Conservation (phyloP, 2,797 vertebrate genomes). For the Pseudocheirus occidentalis region DNA sequence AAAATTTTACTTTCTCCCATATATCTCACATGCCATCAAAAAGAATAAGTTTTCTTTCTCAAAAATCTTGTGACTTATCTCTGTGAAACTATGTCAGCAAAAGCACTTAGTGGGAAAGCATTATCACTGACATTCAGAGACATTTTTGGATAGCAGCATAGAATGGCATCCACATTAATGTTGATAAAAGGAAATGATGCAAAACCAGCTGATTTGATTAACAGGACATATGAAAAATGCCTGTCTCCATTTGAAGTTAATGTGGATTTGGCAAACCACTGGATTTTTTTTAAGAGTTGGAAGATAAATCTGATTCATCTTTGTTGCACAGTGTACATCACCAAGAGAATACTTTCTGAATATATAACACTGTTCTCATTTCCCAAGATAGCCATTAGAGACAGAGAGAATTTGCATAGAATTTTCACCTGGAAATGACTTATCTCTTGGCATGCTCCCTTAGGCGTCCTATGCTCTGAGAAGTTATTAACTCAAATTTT, state of each 20-base stretch:
- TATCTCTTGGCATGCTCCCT: not conserved
- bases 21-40: conserved; percentile 72
- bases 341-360: not conserved
- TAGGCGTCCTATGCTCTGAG: not conserved
- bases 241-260: not conserved
- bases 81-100: conserved; percentile 51
- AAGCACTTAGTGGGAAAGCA: conserved; percentile 61
- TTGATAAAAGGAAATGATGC: conserved; percentile 61
- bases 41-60: conserved; percentile 62
- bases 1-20: conserved; percentile 57
- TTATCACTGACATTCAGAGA: conserved; percentile 77
- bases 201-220: conserved; percentile 63
- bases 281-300: not conserved
- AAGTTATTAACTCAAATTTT: not conserved
- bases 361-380: not conserved
- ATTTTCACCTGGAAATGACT: not conserved
- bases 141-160: conserved; percentile 67
- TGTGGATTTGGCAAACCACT: not conserved
- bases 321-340: not conserved
- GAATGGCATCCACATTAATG: conserved; percentile 73
- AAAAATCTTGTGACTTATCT: conserved; percentile 69
- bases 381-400: not conserved
- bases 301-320: not conserved
- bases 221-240: conserved; percentile 69
- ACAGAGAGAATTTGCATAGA: not conserved